Evolutionary conservation across 2,888 invertebrate genomes (phyloP).

Genomic region (Serrognathus titanus): DNA sequence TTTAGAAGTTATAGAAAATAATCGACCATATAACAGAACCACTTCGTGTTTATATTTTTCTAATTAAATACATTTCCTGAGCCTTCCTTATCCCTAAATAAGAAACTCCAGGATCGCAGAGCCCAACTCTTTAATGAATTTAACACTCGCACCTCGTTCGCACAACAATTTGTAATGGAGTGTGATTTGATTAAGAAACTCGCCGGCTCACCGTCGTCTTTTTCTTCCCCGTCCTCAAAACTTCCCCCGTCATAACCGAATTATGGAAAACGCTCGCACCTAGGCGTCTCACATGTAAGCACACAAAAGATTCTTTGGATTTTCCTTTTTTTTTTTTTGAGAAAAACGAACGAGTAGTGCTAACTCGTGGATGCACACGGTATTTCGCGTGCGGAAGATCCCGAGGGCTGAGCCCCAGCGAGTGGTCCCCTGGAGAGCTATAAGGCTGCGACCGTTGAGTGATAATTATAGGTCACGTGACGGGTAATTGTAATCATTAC

Average conservation of each 20-base stretch:
- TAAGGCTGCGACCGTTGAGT: slow-evolving; percentile 43
- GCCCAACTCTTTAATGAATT: slow-evolving; percentile 28
- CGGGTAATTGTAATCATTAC: slow-evolving; percentile 45
- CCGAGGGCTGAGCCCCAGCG: slow-evolving; percentile 25
- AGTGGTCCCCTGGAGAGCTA: slow-evolving; percentile 31
- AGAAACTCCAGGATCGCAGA: slow-evolving; percentile 12
- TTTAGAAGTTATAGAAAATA: no score
- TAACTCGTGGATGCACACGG: slow-evolving; percentile 22
- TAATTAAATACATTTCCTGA: no score
- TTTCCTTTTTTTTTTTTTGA: no score
- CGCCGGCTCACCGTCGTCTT: slow-evolving; percentile 3
- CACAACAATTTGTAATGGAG: slow-evolving; percentile 38
- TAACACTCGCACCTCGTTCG: slow-evolving; percentile 34
- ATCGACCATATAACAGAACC: no score
- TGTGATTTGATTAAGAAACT: slow-evolving; percentile 39
- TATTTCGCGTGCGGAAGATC: slow-evolving; percentile 29
- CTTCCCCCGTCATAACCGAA: not conserved
- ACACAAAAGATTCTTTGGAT: no score
- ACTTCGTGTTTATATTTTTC: no score
- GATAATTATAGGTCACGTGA: slow-evolving; percentile 49
- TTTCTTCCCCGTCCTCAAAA: not conserved
- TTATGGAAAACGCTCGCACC: not conserved
- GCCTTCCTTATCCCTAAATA: no score
- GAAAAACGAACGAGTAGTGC: not conserved
- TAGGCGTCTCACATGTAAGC: no score